Base-by-base conservation (phyloP, 2,888 invertebrate genomes). In the Dicyrtomina minuta region DNA sequence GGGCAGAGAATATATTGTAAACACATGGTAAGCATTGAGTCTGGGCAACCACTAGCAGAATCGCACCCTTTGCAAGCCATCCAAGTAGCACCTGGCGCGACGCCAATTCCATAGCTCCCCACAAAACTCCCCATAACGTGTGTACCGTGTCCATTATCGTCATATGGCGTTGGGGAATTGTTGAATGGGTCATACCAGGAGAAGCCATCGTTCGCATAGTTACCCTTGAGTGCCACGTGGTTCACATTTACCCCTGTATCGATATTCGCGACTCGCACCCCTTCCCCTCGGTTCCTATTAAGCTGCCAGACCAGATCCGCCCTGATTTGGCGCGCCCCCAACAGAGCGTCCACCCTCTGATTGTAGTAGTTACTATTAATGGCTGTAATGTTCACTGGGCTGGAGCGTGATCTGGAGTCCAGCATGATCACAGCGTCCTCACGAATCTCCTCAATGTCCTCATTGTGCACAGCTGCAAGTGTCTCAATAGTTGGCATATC, bases 1-100 rank as follows among this genome's bases (percentile, higher is more conserved):
- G 75, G 76, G 46, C 76, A 76, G 1, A 65, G 15, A 22, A 75
- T 62, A 13, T 69, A 75, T 46, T 76, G 69, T 2, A 70, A 74
- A 39, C 76, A 74, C 12, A 26, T 44, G 1, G 24, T 1, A 4
- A 73, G 26, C 13, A 61, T 62, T 2, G 15, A 49, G 12, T 62
- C 44, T 1, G 62, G 49, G 43, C 74, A 73, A 0, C 39, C 27
- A 4, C 4, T 5, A 12, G 62, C 5, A 26, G 15, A 44, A 13
- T 69, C 59, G 44, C 72, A 73, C 6, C 71, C 74, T n/a, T n/a
- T n/a, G n/a, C n/a, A n/a, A n/a, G n/a, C n/a, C n/a, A n/a, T n/a
- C n/a, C n/a, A n/a, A n/a, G n/a, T n/a, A n/a, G n/a, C n/a, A n/a
- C n/a, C n/a, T n/a, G n/a, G n/a, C n/a, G n/a, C n/a, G n/a, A n/a